These are phyloP conservation scores for Teleogryllus oceanicus DNA, from an alignment of 2,888 invertebrate genomes.

Conservation along the genomic window DNA sequence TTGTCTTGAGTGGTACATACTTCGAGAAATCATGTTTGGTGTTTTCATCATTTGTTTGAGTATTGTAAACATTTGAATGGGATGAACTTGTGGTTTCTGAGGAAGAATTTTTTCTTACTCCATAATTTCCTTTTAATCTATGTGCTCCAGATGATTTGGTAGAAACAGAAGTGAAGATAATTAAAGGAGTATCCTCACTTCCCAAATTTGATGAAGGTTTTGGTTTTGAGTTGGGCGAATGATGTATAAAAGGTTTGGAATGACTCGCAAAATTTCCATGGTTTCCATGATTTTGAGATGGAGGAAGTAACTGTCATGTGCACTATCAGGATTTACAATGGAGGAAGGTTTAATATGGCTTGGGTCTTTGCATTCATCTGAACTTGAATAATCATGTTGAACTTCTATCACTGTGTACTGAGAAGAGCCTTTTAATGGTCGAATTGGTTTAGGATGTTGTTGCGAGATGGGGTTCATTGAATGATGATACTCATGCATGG, in stretches of 20 bases:
- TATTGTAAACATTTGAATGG: too few species aligned
- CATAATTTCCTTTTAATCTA: neutral
- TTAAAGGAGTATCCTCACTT: neutral
- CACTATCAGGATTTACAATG: neutral
- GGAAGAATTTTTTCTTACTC: neutral
- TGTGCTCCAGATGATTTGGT: conserved; percentile 4
- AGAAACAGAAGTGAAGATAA: neutral
- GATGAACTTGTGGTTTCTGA: too few species aligned
- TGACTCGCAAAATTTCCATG: neutral
- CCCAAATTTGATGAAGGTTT: neutral
- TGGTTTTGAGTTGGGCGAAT: neutral
- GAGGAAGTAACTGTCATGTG: neutral
- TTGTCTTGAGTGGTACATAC: too few species aligned
- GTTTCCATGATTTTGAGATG: neutral
- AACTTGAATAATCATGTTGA: neutral
- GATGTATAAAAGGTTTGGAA: neutral
- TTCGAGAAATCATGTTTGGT: too few species aligned
- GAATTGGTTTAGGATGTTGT: neutral
- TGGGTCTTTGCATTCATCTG: neutral
- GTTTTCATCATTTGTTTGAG: too few species aligned
- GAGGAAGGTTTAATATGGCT: neutral
- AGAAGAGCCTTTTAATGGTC: neutral
- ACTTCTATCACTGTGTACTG: neutral
- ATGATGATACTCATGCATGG: neutral
- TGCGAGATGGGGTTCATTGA: neutral